A percentile compares a stretch with the other conserved stretches of the same genome.
phyloP scores from a whole-genome alignment of 2,113 vertebrate species.

The Hymenochirus boettgeri region DNA sequence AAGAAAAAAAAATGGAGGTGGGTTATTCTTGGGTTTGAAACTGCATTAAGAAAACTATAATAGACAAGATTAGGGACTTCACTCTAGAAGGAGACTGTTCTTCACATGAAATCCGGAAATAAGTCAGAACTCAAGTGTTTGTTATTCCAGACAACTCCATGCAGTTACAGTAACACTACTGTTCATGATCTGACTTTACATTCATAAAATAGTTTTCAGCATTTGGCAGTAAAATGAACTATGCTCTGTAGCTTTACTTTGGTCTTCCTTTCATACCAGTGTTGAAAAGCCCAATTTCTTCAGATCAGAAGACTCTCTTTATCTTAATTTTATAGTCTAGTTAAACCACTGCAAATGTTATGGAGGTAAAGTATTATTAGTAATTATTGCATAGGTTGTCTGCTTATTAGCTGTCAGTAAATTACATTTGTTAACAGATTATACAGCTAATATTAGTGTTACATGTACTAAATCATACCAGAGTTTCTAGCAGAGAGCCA shows the following conservation, averaged over 20 bases:
- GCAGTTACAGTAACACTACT: slow-evolving; percentile 38
- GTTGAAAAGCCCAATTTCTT: slow-evolving; percentile 30
- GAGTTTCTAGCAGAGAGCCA: too few relatives aligned
- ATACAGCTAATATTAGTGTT: too few relatives aligned
- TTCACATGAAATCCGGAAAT: slow-evolving; percentile 35
- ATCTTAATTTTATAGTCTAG: too few relatives aligned
- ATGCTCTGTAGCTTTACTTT: slow-evolving; percentile 38
- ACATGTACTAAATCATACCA: too few relatives aligned
- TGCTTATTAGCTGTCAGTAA: too few relatives aligned
- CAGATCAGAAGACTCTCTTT: slow-evolving; percentile 25
- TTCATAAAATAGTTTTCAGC: slow-evolving; percentile 39
- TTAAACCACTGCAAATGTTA: too few relatives aligned
- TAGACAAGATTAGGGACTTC: slow-evolving; percentile 34
- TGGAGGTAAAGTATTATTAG: too few relatives aligned
- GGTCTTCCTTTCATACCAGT: slow-evolving; percentile 29
- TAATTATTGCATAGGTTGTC: too few relatives aligned
- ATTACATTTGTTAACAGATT: too few relatives aligned
- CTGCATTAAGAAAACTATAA: slow-evolving; percentile 41
- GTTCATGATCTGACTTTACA: slow-evolving; percentile 26
- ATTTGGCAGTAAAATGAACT: slow-evolving; percentile 39
- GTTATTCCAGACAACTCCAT: slow-evolving; percentile 40
- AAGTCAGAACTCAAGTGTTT: slow-evolving; percentile 22
- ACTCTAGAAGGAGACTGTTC: slow-evolving; percentile 28
- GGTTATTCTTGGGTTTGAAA: slow-evolving; percentile 19
- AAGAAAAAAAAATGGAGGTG: too few relatives aligned